These are phyloP conservation scores for Paratilapia polleni DNA, from an alignment of 2,113 vertebrate genomes.

Conservation along the genomic window DNA sequence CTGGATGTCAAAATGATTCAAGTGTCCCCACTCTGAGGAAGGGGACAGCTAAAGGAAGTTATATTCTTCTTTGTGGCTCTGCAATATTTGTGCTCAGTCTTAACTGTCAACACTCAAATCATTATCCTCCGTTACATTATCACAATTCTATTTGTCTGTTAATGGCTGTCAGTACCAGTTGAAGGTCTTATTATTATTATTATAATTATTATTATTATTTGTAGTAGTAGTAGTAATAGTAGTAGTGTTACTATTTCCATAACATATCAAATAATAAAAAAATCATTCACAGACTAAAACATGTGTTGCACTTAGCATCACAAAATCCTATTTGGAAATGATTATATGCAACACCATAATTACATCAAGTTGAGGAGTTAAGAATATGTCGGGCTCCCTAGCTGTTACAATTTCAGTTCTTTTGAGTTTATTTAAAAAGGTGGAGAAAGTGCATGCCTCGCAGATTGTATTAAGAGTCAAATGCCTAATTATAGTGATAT, in stretches of 20 bases:
- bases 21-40: constrained; percentile 48
- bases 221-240: background rate
- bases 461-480: constrained; percentile 1
- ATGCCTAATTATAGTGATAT: constrained; percentile 30
- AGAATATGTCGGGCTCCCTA: background rate
- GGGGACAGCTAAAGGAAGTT: constrained; percentile 33
- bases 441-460: background rate
- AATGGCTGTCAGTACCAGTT: background rate
- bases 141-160: background rate
- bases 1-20: constrained; percentile 76
- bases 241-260: no score
- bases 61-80: constrained; percentile 31
- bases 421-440: background rate
- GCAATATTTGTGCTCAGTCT: constrained; percentile 10
- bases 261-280: background rate
- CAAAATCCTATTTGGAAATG: background rate
- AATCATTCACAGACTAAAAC: background rate
- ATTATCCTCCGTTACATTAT: background rate
- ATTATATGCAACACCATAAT: background rate
- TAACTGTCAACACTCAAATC: background rate
- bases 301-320: background rate
- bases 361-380: background rate
- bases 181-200: background rate
- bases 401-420: background rate
- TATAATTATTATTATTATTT: accelerated